Evolutionary conservation across 2,888 invertebrate species (phyloP), one percentile per base, ranked within the genome.

Genomic region (Ferrisia virgata): DNA sequence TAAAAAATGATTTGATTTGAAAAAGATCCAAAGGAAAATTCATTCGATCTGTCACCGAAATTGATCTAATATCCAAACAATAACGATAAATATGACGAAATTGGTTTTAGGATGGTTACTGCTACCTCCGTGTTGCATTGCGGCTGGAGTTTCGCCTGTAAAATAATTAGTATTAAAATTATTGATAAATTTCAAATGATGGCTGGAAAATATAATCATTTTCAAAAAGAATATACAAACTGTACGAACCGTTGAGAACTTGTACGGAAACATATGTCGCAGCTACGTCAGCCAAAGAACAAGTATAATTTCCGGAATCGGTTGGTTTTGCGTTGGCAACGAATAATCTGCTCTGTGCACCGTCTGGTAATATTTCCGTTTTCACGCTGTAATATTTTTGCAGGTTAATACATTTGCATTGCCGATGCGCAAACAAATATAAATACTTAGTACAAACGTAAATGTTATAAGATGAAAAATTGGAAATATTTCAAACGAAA

Each of bases 231-330:
- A 64, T 28, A 64, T 28, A 0, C 11, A 25, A 4, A 89, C 85
- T 89, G 88, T 84, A 87, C 90, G 89, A 89, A 94, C 94, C 94
- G 90, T 94, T 93, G 82, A 94, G 90, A 82, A 94, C 94, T 88
- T 94, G 94, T 82, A 94, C 94, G 83, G 92, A 91, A 76, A 94
- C 93, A 28, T 93, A 93, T 85, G 90, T 90, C 64, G 92, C 92
- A 25, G 94, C 92, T 85, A 93, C 92, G 86, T 93, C 93, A 81
- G 93, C 92, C 86, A 94, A 89, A 43, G 93, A 91, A 88, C 94
- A 95, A 84, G 94, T 93, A 89, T 94, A 94, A 89, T 94, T 94
- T 43, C 94, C 94, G 40, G 94, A 93, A 88, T 95, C 94, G 86
- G 93, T 92, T 87, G 92, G 91, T 88, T 93, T 93, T 81, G 94